A percentile compares a stretch with the other conserved stretches of the same genome.
phyloP scores from a whole-genome alignment of 2,113 vertebrate genomes.

The Passer domesticus region DNA sequence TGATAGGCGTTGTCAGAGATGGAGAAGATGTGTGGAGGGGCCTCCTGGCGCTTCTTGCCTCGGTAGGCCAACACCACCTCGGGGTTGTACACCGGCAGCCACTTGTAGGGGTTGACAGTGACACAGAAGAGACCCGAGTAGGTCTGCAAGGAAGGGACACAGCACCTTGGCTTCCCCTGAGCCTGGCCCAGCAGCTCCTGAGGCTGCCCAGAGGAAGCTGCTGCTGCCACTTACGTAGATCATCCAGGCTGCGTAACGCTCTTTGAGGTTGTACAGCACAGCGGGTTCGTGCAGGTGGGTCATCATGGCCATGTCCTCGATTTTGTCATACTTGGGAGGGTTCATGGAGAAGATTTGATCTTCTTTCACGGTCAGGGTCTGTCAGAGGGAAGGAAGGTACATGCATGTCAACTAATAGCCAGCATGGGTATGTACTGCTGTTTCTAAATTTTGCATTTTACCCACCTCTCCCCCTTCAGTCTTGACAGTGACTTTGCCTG shows the following conservation, averaged over 20 bases:
- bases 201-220: background rate
- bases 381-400: background rate
- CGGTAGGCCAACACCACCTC: constrained; percentile 79
- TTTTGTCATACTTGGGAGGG: constrained; percentile 87
- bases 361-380: background rate
- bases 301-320: constrained; percentile 93
- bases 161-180: background rate
- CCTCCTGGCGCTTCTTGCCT: constrained; percentile 78
- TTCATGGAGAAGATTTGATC: constrained; percentile 16
- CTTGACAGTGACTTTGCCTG: constrained; percentile 74
- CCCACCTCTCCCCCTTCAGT: constrained; percentile 69
- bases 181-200: background rate
- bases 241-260: constrained; percentile 32
- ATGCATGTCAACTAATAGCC: background rate
- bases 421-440: background rate
- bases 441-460: background rate
- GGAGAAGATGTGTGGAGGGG: constrained; percentile 80
- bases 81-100: constrained; percentile 81
- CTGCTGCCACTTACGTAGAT: constrained; percentile 67
- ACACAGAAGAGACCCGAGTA: constrained; percentile 39
- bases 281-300: constrained; percentile 68
- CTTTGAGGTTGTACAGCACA: constrained; percentile 17
- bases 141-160: background rate
- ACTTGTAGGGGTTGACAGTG: constrained; percentile 83
- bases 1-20: constrained; percentile 80